A percentile compares a stretch with the other conserved stretches of the same genome.
These are phyloP conservation scores for Margaritifera margaritifera DNA, from an alignment of 2,888 invertebrate genomes.

Conservation along the genomic window DNA sequence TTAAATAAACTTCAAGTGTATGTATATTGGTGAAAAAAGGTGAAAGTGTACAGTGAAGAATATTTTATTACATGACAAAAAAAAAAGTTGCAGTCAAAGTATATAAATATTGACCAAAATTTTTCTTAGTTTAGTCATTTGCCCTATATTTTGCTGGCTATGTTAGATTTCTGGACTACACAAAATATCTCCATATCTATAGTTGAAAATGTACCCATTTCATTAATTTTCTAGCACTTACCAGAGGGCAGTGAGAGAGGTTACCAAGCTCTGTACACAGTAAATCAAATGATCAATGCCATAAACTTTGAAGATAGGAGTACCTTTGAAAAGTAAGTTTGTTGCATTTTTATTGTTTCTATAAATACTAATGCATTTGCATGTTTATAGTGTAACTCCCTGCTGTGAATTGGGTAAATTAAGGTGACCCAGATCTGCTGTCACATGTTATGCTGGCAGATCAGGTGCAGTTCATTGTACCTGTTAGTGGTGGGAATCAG, in stretches of 20 bases:
- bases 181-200: neutral
- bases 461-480: too few relatives aligned
- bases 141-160: too few relatives aligned
- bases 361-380: neutral
- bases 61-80: too few relatives aligned
- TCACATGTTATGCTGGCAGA: too few relatives aligned
- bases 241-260: slow-evolving; percentile 71
- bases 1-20: too few relatives aligned
- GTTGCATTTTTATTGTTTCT: slow-evolving; percentile 1
- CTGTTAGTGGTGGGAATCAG: too few relatives aligned
- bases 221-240: slow-evolving; percentile 50
- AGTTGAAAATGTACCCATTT: neutral
- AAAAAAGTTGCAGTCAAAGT: too few relatives aligned
- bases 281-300: slow-evolving; percentile 74
- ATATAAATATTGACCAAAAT: neutral
- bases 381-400: neutral
- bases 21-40: too few relatives aligned
- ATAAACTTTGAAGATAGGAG: slow-evolving; percentile 60
- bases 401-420: neutral
- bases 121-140: neutral
- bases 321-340: slow-evolving; percentile 52
- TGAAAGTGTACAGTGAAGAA: too few relatives aligned
- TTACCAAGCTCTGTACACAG: slow-evolving; percentile 74
- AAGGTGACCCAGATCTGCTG: too few relatives aligned
- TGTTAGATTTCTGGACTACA: too few relatives aligned